Evolutionary conservation across 1,140 invertebrate genomes (phyloP).

Genomic region (Drosophila truncata): DNA sequence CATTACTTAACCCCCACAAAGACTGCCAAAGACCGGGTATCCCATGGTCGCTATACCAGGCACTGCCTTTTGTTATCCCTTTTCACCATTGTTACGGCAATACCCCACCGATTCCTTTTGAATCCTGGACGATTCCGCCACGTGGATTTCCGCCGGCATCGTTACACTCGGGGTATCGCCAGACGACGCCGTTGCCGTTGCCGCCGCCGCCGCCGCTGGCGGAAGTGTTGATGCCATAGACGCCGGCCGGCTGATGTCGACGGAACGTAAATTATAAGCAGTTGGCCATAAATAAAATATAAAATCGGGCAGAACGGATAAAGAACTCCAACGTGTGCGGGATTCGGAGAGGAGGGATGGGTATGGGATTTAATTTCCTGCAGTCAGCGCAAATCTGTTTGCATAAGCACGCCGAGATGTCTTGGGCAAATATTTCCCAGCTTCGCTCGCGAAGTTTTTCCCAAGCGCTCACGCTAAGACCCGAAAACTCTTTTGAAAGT

Average conservation of each 20-base stretch:
- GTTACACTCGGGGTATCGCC: slow-evolving; percentile 69
- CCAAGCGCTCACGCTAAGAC: slow-evolving; percentile 42
- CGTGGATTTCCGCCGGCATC: slow-evolving; percentile 69
- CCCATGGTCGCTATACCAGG: slow-evolving; percentile 13
- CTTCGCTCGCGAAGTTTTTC: slow-evolving; percentile 47
- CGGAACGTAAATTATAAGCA: slow-evolving; percentile 61
- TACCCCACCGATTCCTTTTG: slow-evolving; percentile 32
- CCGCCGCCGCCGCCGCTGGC: slow-evolving; percentile 41
- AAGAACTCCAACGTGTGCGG: slow-evolving; percentile 25
- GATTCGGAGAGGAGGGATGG: background rate
- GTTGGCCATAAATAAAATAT: slow-evolving; percentile 42
- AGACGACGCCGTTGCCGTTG: slow-evolving; percentile 54
- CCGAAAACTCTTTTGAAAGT: slow-evolving; percentile 72
- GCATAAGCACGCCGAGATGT: slow-evolving; percentile 48
- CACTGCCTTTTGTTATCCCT: slow-evolving; percentile 13
- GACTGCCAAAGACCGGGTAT: slow-evolving; percentile 10
- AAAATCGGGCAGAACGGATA: slow-evolving; percentile 39
- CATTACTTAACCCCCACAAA: background rate
- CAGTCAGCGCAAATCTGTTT: slow-evolving; percentile 63
- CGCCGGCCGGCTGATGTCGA: slow-evolving; percentile 54
- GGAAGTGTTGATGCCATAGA: slow-evolving; percentile 71
- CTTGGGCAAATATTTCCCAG: slow-evolving; percentile 52
- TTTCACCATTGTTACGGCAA: slow-evolving; percentile 19
- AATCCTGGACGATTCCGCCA: slow-evolving; percentile 55
- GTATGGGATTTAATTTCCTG: slow-evolving; percentile 56